These are phyloP conservation scores for Penaeus chinensis DNA, from an alignment of 1,140 invertebrate genomes.

Conservation along the genomic window DNA sequence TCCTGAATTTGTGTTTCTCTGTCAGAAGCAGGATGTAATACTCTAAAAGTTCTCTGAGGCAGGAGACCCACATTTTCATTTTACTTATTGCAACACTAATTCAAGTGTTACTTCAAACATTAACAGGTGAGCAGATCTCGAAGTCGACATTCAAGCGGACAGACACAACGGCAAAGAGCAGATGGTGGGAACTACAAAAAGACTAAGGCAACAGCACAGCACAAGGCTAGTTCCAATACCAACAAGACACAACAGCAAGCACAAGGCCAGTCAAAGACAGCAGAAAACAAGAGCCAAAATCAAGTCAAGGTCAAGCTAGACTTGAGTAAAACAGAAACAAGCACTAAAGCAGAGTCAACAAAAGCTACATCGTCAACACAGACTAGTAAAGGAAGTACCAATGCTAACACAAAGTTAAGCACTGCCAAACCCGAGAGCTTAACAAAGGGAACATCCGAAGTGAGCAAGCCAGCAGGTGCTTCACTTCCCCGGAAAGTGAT, in stretches of 20 bases:
- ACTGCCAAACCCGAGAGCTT: neutral
- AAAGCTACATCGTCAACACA: constrained; percentile 16
- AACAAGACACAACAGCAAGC: constrained; percentile 13
- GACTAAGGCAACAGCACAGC: constrained; percentile 17
- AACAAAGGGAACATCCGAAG: neutral
- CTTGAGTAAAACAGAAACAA: constrained; percentile 28
- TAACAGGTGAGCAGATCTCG: constrained; percentile 46
- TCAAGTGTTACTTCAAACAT: neutral
- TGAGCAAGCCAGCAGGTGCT: neutral
- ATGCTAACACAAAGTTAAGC: neutral
- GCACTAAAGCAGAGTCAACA: neutral
- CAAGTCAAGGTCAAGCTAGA: neutral
- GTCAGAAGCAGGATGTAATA: too few species aligned
- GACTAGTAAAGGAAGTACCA: constrained; percentile 4
- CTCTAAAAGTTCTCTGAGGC: too few species aligned
- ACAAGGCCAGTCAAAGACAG: constrained; percentile 22
- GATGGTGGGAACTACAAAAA: constrained; percentile 47
- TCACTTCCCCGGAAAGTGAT: neutral
- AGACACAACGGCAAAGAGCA: constrained; percentile 41
- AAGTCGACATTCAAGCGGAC: constrained; percentile 49
- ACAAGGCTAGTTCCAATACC: constrained; percentile 23
- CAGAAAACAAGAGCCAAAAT: constrained; percentile 41
- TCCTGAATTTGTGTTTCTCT: too few species aligned
- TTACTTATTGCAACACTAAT: too few species aligned
- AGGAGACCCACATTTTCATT: too few species aligned